These are phyloP conservation scores for Meriones psammophilus DNA, from an alignment of 2,797 vertebrate genomes.

Conservation along the genomic window DNA sequence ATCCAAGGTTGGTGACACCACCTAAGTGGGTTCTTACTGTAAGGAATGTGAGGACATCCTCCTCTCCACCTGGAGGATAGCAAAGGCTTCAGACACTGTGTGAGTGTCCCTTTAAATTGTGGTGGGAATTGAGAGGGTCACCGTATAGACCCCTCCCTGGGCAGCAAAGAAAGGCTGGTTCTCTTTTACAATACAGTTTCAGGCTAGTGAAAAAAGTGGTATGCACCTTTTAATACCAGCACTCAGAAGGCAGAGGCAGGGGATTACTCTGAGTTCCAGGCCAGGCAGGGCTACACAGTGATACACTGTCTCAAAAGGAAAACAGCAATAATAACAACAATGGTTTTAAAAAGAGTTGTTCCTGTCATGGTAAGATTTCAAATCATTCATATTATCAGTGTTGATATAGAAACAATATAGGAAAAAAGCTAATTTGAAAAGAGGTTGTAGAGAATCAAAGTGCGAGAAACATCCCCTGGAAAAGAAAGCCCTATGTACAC, in stretches of 20 bases:
- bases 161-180: neutral
- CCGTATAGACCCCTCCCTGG: too few species aligned
- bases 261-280: neutral
- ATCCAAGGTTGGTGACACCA: neutral
- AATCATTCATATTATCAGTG: neutral
- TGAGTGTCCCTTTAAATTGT: too few species aligned
- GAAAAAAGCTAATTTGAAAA: constrained; percentile 16
- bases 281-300: neutral
- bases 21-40: neutral
- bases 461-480: neutral
- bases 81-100: too few species aligned
- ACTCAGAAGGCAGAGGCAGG: neutral
- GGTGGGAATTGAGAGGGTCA: neutral
- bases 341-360: neutral
- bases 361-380: constrained; percentile 3
- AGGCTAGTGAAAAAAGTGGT: neutral
- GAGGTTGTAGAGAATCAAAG: neutral
- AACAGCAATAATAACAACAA: neutral
- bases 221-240: neutral
- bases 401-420: neutral
- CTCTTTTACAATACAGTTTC: neutral
- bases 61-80: neutral
- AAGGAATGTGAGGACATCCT: neutral
- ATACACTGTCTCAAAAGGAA: neutral
- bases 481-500: neutral